A percentile compares a stretch with the other conserved stretches of the same genome.
Conservation (phyloP, 2,113 vertebrate genomes). For the Mustelus asterias region DNA sequence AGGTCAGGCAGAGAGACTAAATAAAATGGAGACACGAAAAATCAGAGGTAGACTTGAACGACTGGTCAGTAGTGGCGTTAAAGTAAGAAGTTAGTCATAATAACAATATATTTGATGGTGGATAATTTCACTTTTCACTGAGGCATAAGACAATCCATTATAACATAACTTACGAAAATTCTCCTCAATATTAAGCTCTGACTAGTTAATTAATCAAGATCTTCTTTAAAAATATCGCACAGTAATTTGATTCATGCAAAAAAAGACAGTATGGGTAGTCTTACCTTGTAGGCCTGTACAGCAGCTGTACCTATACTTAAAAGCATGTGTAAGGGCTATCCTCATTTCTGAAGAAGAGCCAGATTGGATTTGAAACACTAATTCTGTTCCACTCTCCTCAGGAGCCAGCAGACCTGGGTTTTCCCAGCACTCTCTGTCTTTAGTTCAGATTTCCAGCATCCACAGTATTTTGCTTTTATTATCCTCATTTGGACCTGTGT, state of each 20-base stretch:
- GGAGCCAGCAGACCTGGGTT: too few species aligned
- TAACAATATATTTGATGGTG: neutral
- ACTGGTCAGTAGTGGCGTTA: neutral
- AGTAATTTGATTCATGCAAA: neutral
- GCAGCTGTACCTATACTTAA: neutral
- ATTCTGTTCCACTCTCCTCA: too few species aligned
- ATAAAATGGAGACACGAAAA: conserved; percentile 2
- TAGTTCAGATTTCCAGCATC: too few species aligned
- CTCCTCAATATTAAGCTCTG: neutral
- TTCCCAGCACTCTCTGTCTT: too few species aligned
- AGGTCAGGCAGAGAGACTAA: conserved; percentile 13
- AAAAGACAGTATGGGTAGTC: neutral
- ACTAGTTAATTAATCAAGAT: neutral
- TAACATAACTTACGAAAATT: neutral
- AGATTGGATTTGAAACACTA: too few species aligned
- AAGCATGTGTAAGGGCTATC: neutral
- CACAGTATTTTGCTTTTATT: too few species aligned
- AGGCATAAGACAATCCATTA: neutral
- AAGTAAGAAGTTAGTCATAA: neutral
- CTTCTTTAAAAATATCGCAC: neutral
- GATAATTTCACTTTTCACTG: neutral
- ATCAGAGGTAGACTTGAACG: neutral
- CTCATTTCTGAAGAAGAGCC: neutral
- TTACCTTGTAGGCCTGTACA: neutral
- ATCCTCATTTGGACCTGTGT: neutral